Percentiles rank a stretch among this genome's conserved stretches.
Conservation (phyloP, 1,140 invertebrate species). For the Sarcophaga peregrina region DNA sequence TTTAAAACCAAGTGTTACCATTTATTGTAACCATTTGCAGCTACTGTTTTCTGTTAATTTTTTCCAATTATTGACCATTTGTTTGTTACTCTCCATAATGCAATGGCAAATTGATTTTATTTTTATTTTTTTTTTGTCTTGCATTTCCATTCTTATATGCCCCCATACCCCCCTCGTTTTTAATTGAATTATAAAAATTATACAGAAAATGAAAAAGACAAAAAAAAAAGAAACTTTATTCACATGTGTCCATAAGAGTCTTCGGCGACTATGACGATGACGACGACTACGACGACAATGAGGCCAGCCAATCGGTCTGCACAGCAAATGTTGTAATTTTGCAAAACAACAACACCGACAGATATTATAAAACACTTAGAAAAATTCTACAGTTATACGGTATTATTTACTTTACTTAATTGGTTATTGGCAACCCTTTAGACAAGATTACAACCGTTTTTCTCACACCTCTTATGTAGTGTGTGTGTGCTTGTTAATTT, state of each 20-base stretch:
- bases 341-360: neutral
- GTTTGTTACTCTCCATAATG: neutral
- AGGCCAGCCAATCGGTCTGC: neutral
- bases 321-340: neutral
- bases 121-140: neutral
- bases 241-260: neutral
- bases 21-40: neutral
- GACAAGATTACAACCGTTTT: no score
- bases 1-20: neutral
- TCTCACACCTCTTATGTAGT: no score
- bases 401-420: no score
- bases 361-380: no score
- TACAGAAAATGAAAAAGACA: neutral
- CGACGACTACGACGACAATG: neutral
- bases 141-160: no score
- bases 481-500: no score
- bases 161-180: neutral
- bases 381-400: no score
- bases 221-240: no score
- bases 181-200: slow-evolving; percentile 1
- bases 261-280: neutral
- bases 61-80: slow-evolving; percentile 15
- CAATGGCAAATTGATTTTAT: slow-evolving; percentile 18
- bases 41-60: neutral
- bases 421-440: no score